These are phyloP conservation scores for Hipparchia sbordonii DNA, from an alignment of 2,888 invertebrate species.

Conservation along the genomic window DNA sequence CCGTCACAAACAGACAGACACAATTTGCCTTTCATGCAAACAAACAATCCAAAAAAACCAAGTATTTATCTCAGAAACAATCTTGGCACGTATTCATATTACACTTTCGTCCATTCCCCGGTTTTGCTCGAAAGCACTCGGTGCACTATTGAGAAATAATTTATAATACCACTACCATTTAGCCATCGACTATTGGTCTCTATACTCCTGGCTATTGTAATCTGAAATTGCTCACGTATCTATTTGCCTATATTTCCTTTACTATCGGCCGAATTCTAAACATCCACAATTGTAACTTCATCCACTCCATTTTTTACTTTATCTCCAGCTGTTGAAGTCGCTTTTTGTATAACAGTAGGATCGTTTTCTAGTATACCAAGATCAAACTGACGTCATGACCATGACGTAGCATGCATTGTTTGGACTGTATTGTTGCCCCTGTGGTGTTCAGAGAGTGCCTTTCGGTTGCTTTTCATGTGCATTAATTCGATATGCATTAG, in stretches of 20 bases:
- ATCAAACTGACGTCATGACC: constrained; percentile 40
- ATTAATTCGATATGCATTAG: constrained; percentile 36
- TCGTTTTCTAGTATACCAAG: constrained; percentile 23
- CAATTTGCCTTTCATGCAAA: neutral
- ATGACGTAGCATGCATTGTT: constrained; percentile 45
- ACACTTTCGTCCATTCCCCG: constrained; percentile 23
- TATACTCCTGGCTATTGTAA: constrained; percentile 39
- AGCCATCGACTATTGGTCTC: constrained; percentile 34
- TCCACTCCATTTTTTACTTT: constrained; percentile 11
- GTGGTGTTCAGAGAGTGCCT: constrained; percentile 38
- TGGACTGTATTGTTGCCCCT: constrained; percentile 40
- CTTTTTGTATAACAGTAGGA: neutral
- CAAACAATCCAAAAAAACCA: constrained; percentile 10
- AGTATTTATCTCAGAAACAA: constrained; percentile 24
- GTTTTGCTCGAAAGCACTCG: constrained; percentile 23
- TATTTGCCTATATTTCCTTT: constrained; percentile 43
- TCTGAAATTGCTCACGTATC: constrained; percentile 42
- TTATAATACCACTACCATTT: constrained; percentile 36
- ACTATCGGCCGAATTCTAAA: constrained; percentile 32
- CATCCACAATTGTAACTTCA: constrained; percentile 25
- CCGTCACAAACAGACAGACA: no score
- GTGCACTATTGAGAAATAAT: constrained; percentile 32
- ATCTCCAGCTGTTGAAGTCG: neutral
- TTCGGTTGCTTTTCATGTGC: constrained; percentile 34
- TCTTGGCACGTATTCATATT: constrained; percentile 33